Conservation (phyloP, 2,888 invertebrate genomes). For the Labia minor region DNA sequence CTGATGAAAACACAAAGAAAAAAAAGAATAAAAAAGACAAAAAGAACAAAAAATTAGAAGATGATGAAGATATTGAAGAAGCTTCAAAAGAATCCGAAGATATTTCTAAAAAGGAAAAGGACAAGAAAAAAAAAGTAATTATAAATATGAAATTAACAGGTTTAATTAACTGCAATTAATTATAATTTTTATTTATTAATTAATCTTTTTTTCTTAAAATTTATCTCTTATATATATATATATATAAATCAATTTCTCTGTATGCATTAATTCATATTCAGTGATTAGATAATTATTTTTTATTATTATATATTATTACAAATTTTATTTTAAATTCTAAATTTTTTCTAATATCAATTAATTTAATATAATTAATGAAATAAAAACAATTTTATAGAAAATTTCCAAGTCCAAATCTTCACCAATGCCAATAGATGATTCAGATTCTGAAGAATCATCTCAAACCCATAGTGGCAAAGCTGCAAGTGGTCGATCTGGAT, state of each 20-base stretch:
- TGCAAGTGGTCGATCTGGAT: background rate
- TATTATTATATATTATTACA: too few relatives aligned
- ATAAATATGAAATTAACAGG: too few relatives aligned
- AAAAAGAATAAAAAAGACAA: conserved; percentile 37
- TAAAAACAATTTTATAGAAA: conserved; percentile 15
- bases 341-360: background rate
- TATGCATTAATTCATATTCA: too few relatives aligned
- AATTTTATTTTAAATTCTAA: too few relatives aligned
- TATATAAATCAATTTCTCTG: too few relatives aligned
- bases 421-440: background rate
- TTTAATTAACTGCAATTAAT: conserved; percentile 21
- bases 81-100: conserved; percentile 34
- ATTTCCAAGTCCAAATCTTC: conserved; percentile 13
- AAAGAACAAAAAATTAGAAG: conserved; percentile 36
- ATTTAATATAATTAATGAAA: conserved; percentile 5
- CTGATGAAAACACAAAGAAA: conserved; percentile 34
- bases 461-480: background rate
- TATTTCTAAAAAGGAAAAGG: conserved; percentile 26
- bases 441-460: background rate
- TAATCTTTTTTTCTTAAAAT: background rate
- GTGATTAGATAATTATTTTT: too few relatives aligned
- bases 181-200: background rate
- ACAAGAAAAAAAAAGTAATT: conserved; percentile 25
- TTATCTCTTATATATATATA: too few relatives aligned
- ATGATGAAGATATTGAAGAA: conserved; percentile 36